phyloP scores from a whole-genome alignment of 2,888 invertebrate species.

The Timema podura region DNA sequence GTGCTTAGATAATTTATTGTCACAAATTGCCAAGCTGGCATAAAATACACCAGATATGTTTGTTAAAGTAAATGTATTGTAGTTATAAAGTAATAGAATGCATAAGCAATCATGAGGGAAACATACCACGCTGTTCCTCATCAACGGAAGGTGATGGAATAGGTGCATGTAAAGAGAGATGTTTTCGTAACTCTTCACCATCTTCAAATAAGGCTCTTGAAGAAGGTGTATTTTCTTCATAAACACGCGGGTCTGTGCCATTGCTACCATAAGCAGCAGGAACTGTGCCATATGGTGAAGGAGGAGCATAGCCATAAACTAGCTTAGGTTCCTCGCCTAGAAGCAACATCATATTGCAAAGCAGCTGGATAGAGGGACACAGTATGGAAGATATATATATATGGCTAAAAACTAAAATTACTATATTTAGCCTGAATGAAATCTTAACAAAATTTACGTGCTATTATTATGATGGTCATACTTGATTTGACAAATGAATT shows the following conservation, averaged over 20 bases:
- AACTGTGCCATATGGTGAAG: slow-evolving; percentile 57
- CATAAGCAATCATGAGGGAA: no score
- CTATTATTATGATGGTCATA: no score
- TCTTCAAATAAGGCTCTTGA: slow-evolving; percentile 48
- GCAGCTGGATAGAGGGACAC: no score
- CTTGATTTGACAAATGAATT: no score
- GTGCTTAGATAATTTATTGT: no score
- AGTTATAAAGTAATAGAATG: no score
- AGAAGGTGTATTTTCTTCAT: slow-evolving; percentile 33
- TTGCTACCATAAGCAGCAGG: slow-evolving; percentile 32
- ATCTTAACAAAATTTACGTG: slow-evolving; percentile 4
- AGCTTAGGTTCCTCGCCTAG: slow-evolving; percentile 54
- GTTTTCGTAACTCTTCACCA: slow-evolving; percentile 62
- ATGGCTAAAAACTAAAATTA: neutral
- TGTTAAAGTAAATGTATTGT: no score
- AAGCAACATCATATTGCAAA: slow-evolving; percentile 20
- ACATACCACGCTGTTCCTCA: slow-evolving; percentile 35
- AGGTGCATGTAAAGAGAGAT: slow-evolving; percentile 53
- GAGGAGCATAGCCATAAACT: slow-evolving; percentile 62
- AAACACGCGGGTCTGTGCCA: slow-evolving; percentile 31
- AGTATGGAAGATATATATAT: neutral
- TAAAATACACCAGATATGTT: no score
- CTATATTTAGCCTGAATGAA: neutral
- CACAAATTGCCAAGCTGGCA: no score
- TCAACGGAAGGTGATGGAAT: slow-evolving; percentile 35